Conservation (phyloP, 2,113 vertebrate species). For the Oceanites oceanicus region DNA sequence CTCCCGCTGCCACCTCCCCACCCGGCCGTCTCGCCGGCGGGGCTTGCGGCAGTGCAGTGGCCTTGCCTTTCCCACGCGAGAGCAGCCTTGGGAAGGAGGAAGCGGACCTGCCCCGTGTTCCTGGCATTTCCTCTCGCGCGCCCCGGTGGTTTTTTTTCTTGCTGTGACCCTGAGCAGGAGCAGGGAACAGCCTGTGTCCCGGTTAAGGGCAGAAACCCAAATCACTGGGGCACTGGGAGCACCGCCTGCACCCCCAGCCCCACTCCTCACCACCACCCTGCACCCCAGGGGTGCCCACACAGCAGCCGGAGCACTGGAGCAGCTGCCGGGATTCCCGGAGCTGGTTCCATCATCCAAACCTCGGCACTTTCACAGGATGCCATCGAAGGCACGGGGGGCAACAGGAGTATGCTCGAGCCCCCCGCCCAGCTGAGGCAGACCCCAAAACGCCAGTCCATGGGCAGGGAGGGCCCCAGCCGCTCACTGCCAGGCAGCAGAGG, state of each 20-base stretch:
- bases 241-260: neutral
- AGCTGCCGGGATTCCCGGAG: fast-evolving
- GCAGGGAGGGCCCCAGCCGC: neutral
- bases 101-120: neutral
- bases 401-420: neutral
- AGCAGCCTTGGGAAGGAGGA: slow-evolving; percentile 40
- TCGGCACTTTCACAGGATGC: neutral
- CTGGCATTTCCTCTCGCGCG: neutral
- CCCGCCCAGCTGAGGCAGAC: neutral
- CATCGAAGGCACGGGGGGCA: fast-evolving
- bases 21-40: fast-evolving
- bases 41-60: neutral
- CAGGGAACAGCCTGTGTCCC: neutral
- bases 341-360: neutral
- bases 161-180: neutral
- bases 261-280: neutral
- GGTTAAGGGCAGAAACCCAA: neutral
- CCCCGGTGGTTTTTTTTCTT: neutral
- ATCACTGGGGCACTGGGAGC: neutral
- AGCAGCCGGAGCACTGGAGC: neutral
- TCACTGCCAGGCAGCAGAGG: neutral
- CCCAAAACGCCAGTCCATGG: fast-evolving
- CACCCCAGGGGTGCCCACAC: neutral
- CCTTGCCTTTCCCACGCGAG: neutral
- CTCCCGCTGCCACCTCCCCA: neutral